Evolutionary conservation across 2,113 vertebrate genomes (phyloP).

Genomic region (Barnardius zonarius): DNA sequence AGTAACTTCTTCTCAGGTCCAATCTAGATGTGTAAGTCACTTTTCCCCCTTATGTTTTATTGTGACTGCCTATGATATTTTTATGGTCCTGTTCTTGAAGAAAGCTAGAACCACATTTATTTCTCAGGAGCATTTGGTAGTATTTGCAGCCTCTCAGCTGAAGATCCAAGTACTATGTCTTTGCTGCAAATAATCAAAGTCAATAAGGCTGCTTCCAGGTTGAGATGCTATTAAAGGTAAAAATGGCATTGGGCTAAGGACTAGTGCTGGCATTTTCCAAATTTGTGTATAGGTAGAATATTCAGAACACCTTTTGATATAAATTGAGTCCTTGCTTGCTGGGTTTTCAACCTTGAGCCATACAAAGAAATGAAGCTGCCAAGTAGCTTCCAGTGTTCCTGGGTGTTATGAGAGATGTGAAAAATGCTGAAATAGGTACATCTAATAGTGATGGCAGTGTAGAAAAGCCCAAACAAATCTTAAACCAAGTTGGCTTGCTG

Average conservation of each 20-base stretch:
- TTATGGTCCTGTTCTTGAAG: background rate
- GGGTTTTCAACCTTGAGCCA: background rate
- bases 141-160: background rate
- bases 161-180: background rate
- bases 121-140: background rate
- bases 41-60: background rate
- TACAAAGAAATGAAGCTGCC: background rate
- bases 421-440: background rate
- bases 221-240: background rate
- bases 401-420: background rate
- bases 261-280: background rate
- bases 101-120: background rate
- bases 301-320: background rate
- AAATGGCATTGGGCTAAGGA: background rate
- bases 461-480: background rate
- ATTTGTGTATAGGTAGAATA: background rate
- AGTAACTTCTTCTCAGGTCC: background rate
- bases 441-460: background rate
- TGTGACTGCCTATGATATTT: background rate
- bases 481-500: background rate
- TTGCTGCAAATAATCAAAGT: background rate
- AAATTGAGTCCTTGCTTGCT: background rate
- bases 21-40: rapidly evolving
- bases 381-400: background rate
- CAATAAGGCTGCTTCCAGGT: background rate